phyloP scores from a whole-genome alignment of 35 echinoderm and acorn worm species.

The Strongylocentrotus purpuratus region DNA sequence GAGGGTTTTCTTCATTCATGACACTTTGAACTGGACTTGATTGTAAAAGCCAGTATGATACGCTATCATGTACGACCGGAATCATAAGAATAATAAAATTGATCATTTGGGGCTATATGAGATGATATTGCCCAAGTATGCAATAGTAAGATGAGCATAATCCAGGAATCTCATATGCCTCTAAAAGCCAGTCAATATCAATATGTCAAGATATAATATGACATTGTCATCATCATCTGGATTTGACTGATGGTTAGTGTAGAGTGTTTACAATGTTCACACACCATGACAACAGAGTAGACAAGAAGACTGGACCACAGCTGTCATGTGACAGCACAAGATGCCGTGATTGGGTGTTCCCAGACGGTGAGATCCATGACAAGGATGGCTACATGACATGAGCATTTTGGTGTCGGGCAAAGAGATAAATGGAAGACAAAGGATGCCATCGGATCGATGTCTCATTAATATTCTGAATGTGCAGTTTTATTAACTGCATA shows the following conservation, averaged over 20 bases:
- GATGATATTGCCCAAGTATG: too few species aligned
- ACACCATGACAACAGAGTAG: background rate
- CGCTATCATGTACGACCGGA: too few species aligned
- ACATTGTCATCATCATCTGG: background rate
- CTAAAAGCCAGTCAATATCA: background rate
- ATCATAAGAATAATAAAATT: too few species aligned
- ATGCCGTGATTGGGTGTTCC: background rate
- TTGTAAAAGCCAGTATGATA: too few species aligned
- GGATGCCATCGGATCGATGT: background rate
- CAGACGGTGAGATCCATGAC: background rate
- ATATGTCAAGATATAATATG: background rate
- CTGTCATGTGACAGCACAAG: slow-evolving; percentile 10
- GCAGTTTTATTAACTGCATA: too few species aligned
- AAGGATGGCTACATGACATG: background rate
- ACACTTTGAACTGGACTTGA: too few species aligned
- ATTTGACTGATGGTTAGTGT: slow-evolving; percentile 20
- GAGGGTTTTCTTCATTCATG: too few species aligned
- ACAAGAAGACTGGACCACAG: background rate
- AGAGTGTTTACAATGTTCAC: slow-evolving; percentile 23
- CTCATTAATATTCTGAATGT: too few species aligned
- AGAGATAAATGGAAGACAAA: background rate
- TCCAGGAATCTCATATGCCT: too few species aligned
- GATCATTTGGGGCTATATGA: too few species aligned
- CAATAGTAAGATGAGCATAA: too few species aligned
- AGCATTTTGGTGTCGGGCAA: background rate